Conservation (phyloP, 1,140 invertebrate species). For the Oryctes rhinoceros region DNA sequence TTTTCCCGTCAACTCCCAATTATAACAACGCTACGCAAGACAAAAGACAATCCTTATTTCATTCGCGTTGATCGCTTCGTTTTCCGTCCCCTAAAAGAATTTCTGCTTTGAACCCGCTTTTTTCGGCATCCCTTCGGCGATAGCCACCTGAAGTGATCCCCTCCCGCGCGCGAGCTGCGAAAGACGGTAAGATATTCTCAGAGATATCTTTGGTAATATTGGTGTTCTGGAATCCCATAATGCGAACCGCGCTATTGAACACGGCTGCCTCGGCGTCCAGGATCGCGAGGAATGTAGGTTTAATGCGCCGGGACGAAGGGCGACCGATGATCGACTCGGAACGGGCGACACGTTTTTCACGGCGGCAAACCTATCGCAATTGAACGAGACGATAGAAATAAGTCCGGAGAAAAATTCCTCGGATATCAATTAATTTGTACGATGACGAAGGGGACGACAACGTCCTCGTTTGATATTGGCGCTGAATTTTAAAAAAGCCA, state of each 20-base stretch:
- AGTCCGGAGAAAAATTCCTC: conserved; percentile 25
- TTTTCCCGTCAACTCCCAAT: not conserved
- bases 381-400: not conserved
- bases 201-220: conserved; percentile 7
- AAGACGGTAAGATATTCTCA: conserved; percentile 23
- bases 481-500: not conserved
- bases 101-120: not conserved
- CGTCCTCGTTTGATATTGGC: not conserved
- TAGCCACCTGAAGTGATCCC: not conserved
- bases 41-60: conserved; percentile 19
- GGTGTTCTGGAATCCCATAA: conserved; percentile 32
- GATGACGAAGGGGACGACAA: not conserved
- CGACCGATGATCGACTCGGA: not conserved
- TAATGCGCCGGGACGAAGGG: conserved; percentile 6
- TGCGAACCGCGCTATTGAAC: conserved; percentile 25
- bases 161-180: not conserved
- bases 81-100: not conserved
- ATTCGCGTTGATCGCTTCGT: conserved; percentile 3
- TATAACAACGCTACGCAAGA: not conserved
- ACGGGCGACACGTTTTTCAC: conserved; percentile 13
- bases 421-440: conserved; percentile 31
- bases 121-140: not conserved
- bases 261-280: conserved; percentile 23
- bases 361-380: conserved; percentile 8
- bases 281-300: conserved; percentile 26